Conservation (phyloP, 92 coral and sea anemone species). For the Epizoanthus ramosus region DNA sequence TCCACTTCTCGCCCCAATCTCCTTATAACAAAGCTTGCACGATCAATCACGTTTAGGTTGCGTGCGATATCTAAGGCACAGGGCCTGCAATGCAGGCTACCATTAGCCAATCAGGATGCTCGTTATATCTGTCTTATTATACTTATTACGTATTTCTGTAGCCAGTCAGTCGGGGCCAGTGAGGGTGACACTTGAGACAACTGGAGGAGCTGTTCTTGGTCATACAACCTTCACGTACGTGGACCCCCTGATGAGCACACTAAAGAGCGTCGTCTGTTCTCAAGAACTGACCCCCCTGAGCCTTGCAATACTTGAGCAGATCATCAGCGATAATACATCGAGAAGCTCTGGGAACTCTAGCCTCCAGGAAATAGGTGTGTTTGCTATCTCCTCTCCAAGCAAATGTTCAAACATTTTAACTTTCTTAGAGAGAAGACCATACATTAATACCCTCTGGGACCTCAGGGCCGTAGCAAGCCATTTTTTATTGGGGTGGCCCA, state of each 20-base stretch:
- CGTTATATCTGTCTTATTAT: neutral
- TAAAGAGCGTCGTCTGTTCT: conserved; percentile 4
- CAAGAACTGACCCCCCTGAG: conserved; percentile 23
- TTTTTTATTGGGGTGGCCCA: too few relatives aligned
- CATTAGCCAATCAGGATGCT: too few relatives aligned
- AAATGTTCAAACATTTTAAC: too few relatives aligned
- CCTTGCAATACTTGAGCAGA: conserved; percentile 14
- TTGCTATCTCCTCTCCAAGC: neutral
- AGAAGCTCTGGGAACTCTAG: neutral
- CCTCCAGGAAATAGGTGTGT: neutral
- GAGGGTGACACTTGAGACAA: conserved; percentile 33
- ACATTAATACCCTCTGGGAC: too few relatives aligned
- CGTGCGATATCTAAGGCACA: too few relatives aligned
- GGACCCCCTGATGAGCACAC: conserved; percentile 11
- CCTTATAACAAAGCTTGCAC: too few relatives aligned
- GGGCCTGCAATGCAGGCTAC: too few relatives aligned
- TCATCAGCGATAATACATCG: neutral
- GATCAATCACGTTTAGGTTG: too few relatives aligned
- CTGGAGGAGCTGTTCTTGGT: conserved; percentile 40
- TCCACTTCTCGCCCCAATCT: too few relatives aligned
- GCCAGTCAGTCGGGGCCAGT: conserved; percentile 26
- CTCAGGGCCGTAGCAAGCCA: too few relatives aligned
- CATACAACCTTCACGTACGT: conserved; percentile 10
- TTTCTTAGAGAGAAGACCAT: too few relatives aligned
- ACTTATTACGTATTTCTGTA: neutral